Base-by-base conservation (phyloP, 2,113 vertebrate genomes). In the Sminthopsis crassicaudata region DNA sequence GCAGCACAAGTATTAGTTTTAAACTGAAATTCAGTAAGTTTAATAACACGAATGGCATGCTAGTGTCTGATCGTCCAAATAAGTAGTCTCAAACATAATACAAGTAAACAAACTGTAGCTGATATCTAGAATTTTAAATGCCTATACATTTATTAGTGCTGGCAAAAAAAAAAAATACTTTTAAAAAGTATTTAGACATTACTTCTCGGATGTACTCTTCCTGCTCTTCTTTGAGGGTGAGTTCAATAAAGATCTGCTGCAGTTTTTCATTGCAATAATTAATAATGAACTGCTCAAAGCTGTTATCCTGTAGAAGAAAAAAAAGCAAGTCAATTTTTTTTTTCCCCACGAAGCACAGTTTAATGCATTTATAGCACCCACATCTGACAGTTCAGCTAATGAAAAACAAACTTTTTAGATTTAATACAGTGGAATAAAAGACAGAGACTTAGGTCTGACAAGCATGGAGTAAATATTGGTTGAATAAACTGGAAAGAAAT, bases 251-350 rank as follows among this genome's bases (percentile, higher is more conserved):
- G 98, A 99, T 99, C 98, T 99, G 99, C 97, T 99, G 99, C 95
- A 99, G 97, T 97, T 99, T 99, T 98, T 99, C 99, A 52, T 99
- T 99, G 97, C 99, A 99, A 97, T 99, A 99, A 98, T 99, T 99
- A 98, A 99, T 99, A 97, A 99, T 99, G 97, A 99, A 99, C 97
- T 99, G 99, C 98, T 99, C 99, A 96, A 99, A 99, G 98, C 99
- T 99, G 98, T 99, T 99, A 96, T 99, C 99, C 99, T 99, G 98
- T 51, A 92, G 52, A 60, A 76, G 51, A 93, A 67, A 96, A 19
- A 14, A 89, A 93, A 53, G 67, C 2, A 90, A 30, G 3, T 76
- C 30, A 0, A n/a, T n/a, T 76, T 67, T 53, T 53, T 14, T 53
- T 53, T 53, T 67, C 42, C 8, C 51, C n/a, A 67, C 3, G 50